These are phyloP conservation scores for Philereme transversata DNA, from an alignment of 2,888 invertebrate species.

Conservation along the genomic window DNA sequence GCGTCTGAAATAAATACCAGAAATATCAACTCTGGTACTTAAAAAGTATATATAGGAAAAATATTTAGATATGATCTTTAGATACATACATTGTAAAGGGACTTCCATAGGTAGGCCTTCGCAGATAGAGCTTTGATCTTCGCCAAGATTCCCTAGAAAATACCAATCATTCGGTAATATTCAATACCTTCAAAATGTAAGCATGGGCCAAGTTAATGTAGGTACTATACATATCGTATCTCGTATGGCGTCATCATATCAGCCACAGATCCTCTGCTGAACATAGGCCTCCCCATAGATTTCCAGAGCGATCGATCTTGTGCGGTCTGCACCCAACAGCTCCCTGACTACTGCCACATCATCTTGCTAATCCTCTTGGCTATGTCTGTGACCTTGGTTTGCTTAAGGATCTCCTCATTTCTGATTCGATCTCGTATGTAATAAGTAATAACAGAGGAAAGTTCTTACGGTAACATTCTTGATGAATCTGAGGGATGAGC, in stretches of 20 bases:
- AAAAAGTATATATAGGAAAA: background rate
- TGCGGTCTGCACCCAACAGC: too few species aligned
- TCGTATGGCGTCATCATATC: too few species aligned
- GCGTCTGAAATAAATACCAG: conserved; percentile 77
- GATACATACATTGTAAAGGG: conserved; percentile 85
- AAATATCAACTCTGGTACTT: background rate
- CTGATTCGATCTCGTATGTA: background rate
- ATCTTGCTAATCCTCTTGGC: too few species aligned
- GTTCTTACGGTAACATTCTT: conserved; percentile 84
- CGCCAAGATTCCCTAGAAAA: conserved; percentile 83
- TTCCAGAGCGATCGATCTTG: too few species aligned
- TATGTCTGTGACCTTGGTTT: too few species aligned
- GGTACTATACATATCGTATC: too few species aligned
- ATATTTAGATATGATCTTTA: background rate
- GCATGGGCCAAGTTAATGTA: too few species aligned
- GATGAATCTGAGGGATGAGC: conserved; percentile 84
- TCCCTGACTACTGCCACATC: too few species aligned
- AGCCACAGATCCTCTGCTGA: too few species aligned
- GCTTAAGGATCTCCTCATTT: too few species aligned
- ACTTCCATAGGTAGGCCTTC: conserved; percentile 87
- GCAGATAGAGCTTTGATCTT: conserved; percentile 87
- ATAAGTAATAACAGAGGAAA: background rate
- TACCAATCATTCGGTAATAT: background rate
- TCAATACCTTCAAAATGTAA: too few species aligned
- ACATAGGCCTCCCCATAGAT: too few species aligned